A percentile compares a stretch with the other conserved stretches of the same genome.
These are phyloP conservation scores for Abrostola tripartita DNA, from an alignment of 2,888 invertebrate species.

Conservation along the genomic window DNA sequence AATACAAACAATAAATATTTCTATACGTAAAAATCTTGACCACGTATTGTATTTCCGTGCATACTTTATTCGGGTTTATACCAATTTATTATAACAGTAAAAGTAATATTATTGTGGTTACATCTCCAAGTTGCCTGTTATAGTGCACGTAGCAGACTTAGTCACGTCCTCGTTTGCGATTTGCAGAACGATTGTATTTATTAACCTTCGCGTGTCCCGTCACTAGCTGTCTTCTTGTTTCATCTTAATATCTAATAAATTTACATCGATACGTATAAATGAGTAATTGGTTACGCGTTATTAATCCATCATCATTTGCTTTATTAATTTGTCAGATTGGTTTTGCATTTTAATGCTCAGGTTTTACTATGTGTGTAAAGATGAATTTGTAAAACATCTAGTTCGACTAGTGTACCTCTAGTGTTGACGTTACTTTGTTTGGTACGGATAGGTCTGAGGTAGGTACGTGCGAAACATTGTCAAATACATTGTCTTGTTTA, in stretches of 20 bases:
- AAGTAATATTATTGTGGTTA: constrained; percentile 55
- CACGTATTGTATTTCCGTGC: constrained; percentile 15
- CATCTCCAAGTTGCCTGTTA: constrained; percentile 59
- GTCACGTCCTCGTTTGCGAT: constrained; percentile 70
- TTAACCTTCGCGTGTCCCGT: constrained; percentile 67
- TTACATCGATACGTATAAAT: constrained; percentile 22
- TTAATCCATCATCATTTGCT: constrained; percentile 27
- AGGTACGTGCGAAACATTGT: constrained; percentile 33
- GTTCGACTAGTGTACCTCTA: constrained; percentile 6
- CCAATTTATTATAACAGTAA: constrained; percentile 36
- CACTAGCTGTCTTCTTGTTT: constrained; percentile 36
- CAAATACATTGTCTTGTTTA: constrained; percentile 37
- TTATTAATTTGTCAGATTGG: constrained; percentile 21
- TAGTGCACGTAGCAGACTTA: constrained; percentile 66
- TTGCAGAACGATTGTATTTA: constrained; percentile 70
- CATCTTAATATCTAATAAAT: constrained; percentile 34
- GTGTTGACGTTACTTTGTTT: constrained; percentile 9
- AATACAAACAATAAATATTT: constrained; percentile 9
- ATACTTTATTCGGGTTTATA: constrained; percentile 23
- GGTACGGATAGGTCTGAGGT: constrained; percentile 1
- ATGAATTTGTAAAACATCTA: constrained; percentile 1
- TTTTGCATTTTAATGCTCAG: neutral
- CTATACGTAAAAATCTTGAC: constrained; percentile 5
- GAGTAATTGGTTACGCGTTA: constrained; percentile 34
- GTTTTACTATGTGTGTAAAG: constrained; percentile 5